phyloP scores from a whole-genome alignment of 1,140 invertebrate species.

The Penaeus chinensis region DNA sequence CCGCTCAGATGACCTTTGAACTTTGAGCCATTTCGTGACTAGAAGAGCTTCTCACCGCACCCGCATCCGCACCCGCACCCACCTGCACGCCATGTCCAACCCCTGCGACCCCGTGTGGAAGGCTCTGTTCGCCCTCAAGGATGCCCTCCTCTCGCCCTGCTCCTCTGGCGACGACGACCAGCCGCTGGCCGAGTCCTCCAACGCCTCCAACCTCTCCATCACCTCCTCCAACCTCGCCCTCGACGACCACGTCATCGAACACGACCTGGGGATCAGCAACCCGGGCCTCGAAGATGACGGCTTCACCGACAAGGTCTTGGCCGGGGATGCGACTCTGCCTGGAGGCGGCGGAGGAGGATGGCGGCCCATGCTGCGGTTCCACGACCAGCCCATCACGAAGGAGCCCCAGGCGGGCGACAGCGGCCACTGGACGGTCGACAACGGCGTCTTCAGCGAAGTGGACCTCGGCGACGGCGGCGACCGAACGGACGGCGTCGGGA shows the following conservation, averaged over 20 bases:
- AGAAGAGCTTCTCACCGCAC: not conserved
- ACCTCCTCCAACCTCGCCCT: constrained; percentile 23
- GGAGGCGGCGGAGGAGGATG: not conserved
- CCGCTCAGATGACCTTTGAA: not conserved
- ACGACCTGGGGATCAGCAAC: constrained; percentile 35
- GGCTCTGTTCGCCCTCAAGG: constrained; percentile 45
- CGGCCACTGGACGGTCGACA: constrained; percentile 33
- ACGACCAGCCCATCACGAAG: constrained; percentile 25
- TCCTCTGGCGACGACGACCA: constrained; percentile 32
- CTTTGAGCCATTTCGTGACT: not conserved
- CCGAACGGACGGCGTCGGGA: not conserved
- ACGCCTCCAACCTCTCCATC: constrained; percentile 42
- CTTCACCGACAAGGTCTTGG: not conserved
- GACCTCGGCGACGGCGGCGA: constrained; percentile 40
- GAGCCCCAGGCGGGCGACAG: constrained; percentile 40
- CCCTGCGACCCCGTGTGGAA: constrained; percentile 36
- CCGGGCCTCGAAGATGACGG: constrained; percentile 32
- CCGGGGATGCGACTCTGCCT: too few relatives aligned
- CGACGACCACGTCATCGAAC: constrained; percentile 27
- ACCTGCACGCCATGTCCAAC: constrained; percentile 16
- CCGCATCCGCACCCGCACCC: not conserved
- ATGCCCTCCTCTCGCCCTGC: constrained; percentile 35
- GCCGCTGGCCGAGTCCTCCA: constrained; percentile 36
- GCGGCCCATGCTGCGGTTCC: constrained; percentile 25
- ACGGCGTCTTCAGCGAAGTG: constrained; percentile 25